Evolutionary conservation across 2,888 invertebrate species (phyloP).

Genomic region (Lepidochrysops patricia): DNA sequence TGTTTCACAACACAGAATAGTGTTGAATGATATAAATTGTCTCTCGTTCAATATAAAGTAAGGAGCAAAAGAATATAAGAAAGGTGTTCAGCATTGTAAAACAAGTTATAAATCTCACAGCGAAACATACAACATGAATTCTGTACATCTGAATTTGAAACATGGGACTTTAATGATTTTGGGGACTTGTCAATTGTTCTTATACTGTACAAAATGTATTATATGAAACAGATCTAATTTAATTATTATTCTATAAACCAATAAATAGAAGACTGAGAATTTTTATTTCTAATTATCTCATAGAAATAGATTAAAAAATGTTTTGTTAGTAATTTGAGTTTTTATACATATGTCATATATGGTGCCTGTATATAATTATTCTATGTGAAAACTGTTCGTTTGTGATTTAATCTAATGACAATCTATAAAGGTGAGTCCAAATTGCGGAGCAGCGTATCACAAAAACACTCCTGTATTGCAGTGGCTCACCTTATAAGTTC

Average conservation of each 20-base stretch:
- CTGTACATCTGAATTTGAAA: constrained; percentile 27
- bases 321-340: constrained; percentile 25
- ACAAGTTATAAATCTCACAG: no score
- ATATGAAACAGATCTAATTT: constrained; percentile 55
- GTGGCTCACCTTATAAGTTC: no score
- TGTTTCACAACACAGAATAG: not conserved
- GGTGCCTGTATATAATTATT: not conserved
- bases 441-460: no score
- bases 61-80: no score
- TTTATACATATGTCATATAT: not conserved
- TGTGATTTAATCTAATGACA: no score
- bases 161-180: constrained; percentile 5
- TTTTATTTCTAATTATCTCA: constrained; percentile 54
- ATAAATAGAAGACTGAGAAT: constrained; percentile 69
- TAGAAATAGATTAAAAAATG: constrained; percentile 38
- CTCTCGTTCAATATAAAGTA: no score
- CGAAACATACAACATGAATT: not conserved
- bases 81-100: no score
- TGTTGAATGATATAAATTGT: no score
- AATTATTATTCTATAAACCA: constrained; percentile 49
- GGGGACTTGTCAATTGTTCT: not conserved
- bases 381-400: no score
- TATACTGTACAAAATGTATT: constrained; percentile 54
- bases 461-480: no score
- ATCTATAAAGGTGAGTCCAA: no score